Conservation (phyloP, 2,113 vertebrate species). For the Naja naja region DNA sequence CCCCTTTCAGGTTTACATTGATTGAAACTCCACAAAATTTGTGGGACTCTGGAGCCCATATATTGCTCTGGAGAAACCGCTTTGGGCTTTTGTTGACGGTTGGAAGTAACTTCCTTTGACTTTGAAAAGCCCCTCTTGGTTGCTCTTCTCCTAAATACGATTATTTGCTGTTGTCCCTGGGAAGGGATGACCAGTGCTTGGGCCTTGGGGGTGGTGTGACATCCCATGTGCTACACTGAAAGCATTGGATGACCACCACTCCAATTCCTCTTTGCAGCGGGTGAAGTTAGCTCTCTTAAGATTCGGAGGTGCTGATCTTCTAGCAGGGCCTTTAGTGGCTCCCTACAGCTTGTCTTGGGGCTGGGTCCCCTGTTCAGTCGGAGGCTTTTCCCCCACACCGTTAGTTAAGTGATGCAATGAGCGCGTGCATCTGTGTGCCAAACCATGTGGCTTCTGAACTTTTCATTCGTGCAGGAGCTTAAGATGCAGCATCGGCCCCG, state of each 20-base stretch:
- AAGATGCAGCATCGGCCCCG: slow-evolving; percentile 6
- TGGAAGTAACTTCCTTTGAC: rapidly evolving
- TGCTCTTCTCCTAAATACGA: rapidly evolving
- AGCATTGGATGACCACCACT: too few relatives aligned
- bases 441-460: not conserved
- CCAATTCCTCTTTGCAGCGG: not conserved
- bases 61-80: not conserved
- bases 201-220: not conserved
- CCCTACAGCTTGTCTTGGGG: not conserved
- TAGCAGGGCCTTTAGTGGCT: not conserved
- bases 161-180: not conserved
- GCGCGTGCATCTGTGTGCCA: not conserved
- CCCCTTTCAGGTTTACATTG: not conserved
- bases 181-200: rapidly evolving
- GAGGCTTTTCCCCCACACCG: not conserved
- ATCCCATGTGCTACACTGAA: not conserved
- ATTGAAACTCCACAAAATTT: not conserved
- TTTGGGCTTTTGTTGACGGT: rapidly evolving
- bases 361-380: not conserved
- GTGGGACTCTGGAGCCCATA: not conserved
- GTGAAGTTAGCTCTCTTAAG: not conserved
- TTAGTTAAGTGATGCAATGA: not conserved
- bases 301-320: not conserved
- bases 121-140: rapidly evolving
- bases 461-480: slow-evolving; percentile 1